Percentiles rank a stretch among this genome's conserved stretches.
Conservation (phyloP, 2,113 vertebrate species). For the Melanostigma gelatinosum region DNA sequence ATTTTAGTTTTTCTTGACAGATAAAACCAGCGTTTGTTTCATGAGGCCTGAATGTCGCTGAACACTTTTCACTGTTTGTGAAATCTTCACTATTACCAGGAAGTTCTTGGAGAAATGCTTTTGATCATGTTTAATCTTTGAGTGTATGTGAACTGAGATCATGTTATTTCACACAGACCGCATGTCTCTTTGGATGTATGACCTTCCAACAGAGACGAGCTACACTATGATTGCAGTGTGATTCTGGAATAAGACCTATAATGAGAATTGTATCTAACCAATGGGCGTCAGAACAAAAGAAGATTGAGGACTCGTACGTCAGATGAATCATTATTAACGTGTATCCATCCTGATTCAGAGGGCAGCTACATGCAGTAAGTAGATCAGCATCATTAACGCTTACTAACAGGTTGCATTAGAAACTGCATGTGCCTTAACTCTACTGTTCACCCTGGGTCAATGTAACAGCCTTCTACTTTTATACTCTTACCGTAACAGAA, state of each 20-base stretch:
- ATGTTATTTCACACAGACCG: conserved; percentile 9
- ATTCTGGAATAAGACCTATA: conserved; percentile 26
- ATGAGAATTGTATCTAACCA: conserved; percentile 11
- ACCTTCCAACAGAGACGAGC: background rate
- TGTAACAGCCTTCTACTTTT: conserved; percentile 39
- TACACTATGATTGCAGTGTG: conserved; percentile 55
- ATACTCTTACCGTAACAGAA: conserved; percentile 36
- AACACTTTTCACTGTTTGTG: conserved; percentile 36
- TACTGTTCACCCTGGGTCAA: conserved; percentile 16
- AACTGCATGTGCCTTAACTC: conserved; percentile 13
- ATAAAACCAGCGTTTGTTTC: conserved; percentile 30
- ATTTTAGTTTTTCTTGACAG: conserved; percentile 20
- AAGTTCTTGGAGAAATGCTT: conserved; percentile 13
- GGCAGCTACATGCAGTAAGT: background rate
- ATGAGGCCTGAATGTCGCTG: conserved; percentile 41
- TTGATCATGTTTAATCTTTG: conserved; percentile 32
- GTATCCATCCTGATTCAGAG: background rate
- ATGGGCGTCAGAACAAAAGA: background rate
- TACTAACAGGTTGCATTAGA: conserved; percentile 33
- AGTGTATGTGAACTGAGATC: conserved; percentile 28
- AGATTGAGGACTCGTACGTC: background rate
- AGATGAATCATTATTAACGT: background rate
- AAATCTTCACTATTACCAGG: conserved; percentile 18
- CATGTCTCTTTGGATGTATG: conserved; percentile 2
- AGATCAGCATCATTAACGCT: background rate